A percentile compares a stretch with the other conserved stretches of the same genome.
phyloP scores from a whole-genome alignment of 2,888 invertebrate species.

The Danaus chrysippus region DNA sequence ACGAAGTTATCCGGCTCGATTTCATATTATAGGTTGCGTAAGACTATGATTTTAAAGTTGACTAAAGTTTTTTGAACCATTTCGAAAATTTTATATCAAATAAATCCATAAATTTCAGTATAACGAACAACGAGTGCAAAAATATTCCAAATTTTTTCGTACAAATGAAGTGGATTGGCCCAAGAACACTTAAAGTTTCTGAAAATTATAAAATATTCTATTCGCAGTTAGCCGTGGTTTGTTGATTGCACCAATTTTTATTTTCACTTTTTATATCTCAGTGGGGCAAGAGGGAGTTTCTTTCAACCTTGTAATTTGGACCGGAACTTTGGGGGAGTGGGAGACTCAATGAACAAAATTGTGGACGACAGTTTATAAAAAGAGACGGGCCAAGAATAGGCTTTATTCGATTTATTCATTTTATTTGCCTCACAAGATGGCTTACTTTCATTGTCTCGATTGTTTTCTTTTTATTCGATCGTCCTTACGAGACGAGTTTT shows the following conservation, averaged over 20 bases:
- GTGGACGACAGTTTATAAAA: slow-evolving; percentile 56
- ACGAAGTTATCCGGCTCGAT: background rate
- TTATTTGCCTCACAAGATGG: slow-evolving; percentile 37
- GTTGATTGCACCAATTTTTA: slow-evolving; percentile 45
- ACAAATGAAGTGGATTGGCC: too few relatives aligned
- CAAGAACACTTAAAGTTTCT: background rate
- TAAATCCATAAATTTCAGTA: too few relatives aligned
- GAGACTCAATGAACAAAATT: slow-evolving; percentile 52
- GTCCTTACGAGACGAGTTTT: slow-evolving; percentile 30
- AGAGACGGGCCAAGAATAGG: slow-evolving; percentile 51
- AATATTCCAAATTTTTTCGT: too few relatives aligned
- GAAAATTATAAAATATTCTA: background rate
- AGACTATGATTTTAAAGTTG: too few relatives aligned
- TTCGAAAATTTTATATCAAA: too few relatives aligned
- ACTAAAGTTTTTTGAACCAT: too few relatives aligned
- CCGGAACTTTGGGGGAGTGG: slow-evolving; percentile 50
- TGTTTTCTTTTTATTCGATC: slow-evolving; percentile 36
- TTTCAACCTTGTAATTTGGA: slow-evolving; percentile 56
- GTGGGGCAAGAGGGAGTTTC: slow-evolving; percentile 45
- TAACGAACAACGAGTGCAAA: too few relatives aligned
- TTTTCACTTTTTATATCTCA: slow-evolving; percentile 49
- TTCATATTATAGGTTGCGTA: background rate
- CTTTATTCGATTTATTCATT: slow-evolving; percentile 60
- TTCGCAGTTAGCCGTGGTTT: slow-evolving; percentile 18
- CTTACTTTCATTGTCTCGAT: slow-evolving; percentile 37